Base-by-base conservation (phyloP, 2,888 invertebrate species). In the Platycheirus albimanus region DNA sequence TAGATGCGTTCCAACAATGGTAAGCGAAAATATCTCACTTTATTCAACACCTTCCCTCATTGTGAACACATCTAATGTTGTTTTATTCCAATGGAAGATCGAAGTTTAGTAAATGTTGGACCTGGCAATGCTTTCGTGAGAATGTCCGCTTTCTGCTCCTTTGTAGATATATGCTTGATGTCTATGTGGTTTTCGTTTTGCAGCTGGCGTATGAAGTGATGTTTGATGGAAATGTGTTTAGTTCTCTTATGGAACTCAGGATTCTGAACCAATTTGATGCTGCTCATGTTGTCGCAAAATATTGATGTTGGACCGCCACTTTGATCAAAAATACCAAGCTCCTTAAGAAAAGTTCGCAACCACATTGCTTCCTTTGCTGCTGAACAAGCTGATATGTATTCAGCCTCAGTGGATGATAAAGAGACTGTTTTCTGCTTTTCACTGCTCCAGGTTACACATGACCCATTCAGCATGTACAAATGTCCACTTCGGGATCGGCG, bases 381-480 rank as follows among this genome's bases (percentile, higher is more conserved):
- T 2, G 24, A 24, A 28, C 24, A 43, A 8, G 24, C 19, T 20
- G 61, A 11, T 28, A 45, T 28, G 19, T 61, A 45, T 38, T 45
- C 45, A 4, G 61, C 43, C 28, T 61, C 61, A 45, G 61, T 61
- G 2, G 43, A 43, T 15, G 56, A 56, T 38, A 56, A 5, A 15
- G 56, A 36, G 13, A 56, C 56, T 13, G 58, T 58, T 41, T 58
- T 58, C 41, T 58, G 58, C 20, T 58, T 58, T 28, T 41, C 58
- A 58, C 58, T 58, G 15, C 58, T 36, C 58, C 58, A 58, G 28
- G 43, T 15, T 11, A 58, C 58, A 61, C 30, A 28, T 13, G 45
- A 43, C 20, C 30, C 30, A 19, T 43, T 61, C 24, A 43, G 38
- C 15, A 15, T 61, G 17, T 15, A 61, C 19, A 45, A 3, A 19